phyloP scores from a whole-genome alignment of 2,888 invertebrate species.

The Microctonus brassicae region DNA sequence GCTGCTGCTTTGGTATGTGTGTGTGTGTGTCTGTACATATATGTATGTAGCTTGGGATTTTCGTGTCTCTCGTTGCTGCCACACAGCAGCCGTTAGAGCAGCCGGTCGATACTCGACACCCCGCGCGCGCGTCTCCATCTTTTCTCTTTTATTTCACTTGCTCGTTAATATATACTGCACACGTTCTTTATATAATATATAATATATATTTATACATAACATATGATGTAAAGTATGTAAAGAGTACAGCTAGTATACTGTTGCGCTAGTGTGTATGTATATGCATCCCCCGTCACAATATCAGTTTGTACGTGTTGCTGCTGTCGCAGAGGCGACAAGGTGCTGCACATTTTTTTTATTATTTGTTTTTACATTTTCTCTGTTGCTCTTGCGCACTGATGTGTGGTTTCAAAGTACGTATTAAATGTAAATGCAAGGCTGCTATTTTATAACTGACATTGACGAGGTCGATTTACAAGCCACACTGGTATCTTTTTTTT shows the following conservation, averaged over 20 bases:
- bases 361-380: neutral
- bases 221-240: too few species aligned
- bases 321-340: constrained; percentile 1
- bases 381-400: neutral
- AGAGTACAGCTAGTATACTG: neutral
- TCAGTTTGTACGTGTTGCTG: constrained; percentile 26
- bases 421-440: neutral
- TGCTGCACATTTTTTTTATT: constrained; percentile 8
- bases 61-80: constrained; percentile 27
- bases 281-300: constrained; percentile 26
- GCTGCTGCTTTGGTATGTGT: too few species aligned
- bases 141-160: constrained; percentile 9
- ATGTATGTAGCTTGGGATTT: neutral
- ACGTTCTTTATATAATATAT: neutral
- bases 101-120: constrained; percentile 31
- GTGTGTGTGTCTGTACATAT: too few species aligned
- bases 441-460: neutral
- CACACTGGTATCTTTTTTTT: neutral
- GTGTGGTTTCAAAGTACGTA: too few species aligned
- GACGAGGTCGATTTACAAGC: neutral
- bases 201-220: neutral
- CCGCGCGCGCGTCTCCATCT: constrained; percentile 22
- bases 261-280: constrained; percentile 15
- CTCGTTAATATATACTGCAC: too few species aligned
- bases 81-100: constrained; percentile 29